Percentiles rank a stretch among this genome's conserved stretches.
These are phyloP conservation scores for Onychomys leucogaster DNA, from an alignment of 2,797 vertebrate genomes.

Conservation along the genomic window DNA sequence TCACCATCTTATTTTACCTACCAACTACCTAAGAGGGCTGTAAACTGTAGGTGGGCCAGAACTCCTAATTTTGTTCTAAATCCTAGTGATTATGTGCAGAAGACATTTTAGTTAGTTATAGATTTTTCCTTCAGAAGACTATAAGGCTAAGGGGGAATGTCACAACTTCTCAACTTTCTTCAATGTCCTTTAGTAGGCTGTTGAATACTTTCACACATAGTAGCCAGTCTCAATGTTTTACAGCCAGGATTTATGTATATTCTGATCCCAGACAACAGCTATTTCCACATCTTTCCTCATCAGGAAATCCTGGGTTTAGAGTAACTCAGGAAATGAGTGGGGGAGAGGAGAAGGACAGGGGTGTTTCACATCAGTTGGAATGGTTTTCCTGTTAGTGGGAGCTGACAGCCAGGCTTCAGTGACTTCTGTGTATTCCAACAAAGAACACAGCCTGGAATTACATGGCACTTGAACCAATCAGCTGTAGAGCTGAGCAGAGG, in stretches of 20 bases:
- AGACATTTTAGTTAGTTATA: not conserved
- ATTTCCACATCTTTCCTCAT: not conserved
- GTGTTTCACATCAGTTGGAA: not conserved
- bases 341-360: not conserved
- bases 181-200: not conserved
- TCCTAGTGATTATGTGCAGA: not conserved
- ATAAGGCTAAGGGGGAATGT: not conserved
- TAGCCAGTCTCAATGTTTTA: not conserved
- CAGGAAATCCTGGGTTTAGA: slow-evolving; percentile 33
- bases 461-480: not conserved
- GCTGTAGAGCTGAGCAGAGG: not conserved
- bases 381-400: not conserved
- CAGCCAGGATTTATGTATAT: not conserved
- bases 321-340: not conserved
- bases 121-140: slow-evolving; percentile 33
- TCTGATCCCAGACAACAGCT: not conserved
- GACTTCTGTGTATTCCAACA: not conserved
- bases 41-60: slow-evolving; percentile 3
- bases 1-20: not conserved
- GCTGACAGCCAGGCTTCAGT: not conserved
- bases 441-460: not conserved
- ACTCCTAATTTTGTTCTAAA: slow-evolving; percentile 36
- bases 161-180: not conserved
- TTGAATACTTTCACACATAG: not conserved
- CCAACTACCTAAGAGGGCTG: not conserved